A percentile compares a stretch with the other conserved stretches of the same genome.
These are phyloP conservation scores for Zoanthus sociatus DNA, from an alignment of 92 coral and sea anemone genomes.

Conservation along the genomic window DNA sequence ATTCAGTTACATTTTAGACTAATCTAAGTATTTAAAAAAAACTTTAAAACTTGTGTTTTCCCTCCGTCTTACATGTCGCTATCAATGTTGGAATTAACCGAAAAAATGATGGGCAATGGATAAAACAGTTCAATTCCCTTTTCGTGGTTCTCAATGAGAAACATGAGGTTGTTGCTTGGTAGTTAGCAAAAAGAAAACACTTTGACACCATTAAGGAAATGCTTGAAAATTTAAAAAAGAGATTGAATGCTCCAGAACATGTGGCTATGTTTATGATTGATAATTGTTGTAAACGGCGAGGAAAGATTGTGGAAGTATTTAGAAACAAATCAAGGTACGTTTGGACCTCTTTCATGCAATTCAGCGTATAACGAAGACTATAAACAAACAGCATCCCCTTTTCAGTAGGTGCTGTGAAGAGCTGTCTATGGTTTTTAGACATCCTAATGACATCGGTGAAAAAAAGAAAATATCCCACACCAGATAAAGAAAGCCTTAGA, in stretches of 20 bases:
- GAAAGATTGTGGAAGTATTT: slow-evolving; percentile 54
- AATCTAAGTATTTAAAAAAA: too few relatives aligned
- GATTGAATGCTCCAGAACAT: slow-evolving; percentile 27
- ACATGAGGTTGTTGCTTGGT: slow-evolving; percentile 57
- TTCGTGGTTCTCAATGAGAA: slow-evolving; percentile 53
- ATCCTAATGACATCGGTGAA: slow-evolving; percentile 53
- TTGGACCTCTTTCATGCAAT: slow-evolving; percentile 67
- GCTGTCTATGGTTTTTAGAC: slow-evolving; percentile 52
- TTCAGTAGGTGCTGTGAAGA: slow-evolving; percentile 38
- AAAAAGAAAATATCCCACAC: slow-evolving; percentile 45
- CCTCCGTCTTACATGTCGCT: too few relatives aligned
- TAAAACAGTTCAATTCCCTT: slow-evolving; percentile 55
- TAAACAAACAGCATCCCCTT: slow-evolving; percentile 55
- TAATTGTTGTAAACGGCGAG: slow-evolving; percentile 56
- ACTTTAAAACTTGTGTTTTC: too few relatives aligned
- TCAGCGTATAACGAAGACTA: slow-evolving; percentile 57
- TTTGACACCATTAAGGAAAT: slow-evolving; percentile 47
- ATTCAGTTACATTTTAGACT: too few relatives aligned
- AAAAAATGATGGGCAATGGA: slow-evolving; percentile 21
- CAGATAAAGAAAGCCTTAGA: slow-evolving; percentile 32
- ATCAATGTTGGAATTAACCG: not conserved
- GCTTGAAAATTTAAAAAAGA: slow-evolving; percentile 35
- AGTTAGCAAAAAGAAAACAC: slow-evolving; percentile 48
- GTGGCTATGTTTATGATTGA: slow-evolving; percentile 49
- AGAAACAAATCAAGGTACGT: slow-evolving; percentile 39